Evolutionary conservation across 2,888 invertebrate species (phyloP).

Genomic region (Phyllotreta striolata): DNA sequence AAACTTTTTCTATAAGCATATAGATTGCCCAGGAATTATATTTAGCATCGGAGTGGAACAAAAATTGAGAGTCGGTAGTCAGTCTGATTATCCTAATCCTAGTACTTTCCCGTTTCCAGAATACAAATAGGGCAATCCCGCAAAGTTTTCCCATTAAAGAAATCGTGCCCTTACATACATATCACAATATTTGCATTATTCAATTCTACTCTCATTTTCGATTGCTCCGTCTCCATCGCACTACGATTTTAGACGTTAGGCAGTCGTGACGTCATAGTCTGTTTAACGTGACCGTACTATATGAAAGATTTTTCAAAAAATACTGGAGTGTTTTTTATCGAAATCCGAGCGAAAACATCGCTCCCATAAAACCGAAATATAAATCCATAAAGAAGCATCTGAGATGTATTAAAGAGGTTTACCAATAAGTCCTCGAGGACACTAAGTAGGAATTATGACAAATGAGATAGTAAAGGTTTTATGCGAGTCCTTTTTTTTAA

Average conservation of each 20-base stretch:
- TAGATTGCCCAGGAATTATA: slow-evolving; percentile 57
- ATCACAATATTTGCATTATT: slow-evolving; percentile 59
- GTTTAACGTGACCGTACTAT: too few relatives aligned
- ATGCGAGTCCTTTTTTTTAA: slow-evolving; percentile 2
- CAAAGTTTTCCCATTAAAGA: slow-evolving; percentile 59
- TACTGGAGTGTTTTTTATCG: too few relatives aligned
- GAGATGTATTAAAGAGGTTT: slow-evolving; percentile 11
- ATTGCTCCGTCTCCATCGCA: slow-evolving; percentile 14
- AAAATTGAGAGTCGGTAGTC: slow-evolving; percentile 48
- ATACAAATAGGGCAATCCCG: slow-evolving; percentile 56
- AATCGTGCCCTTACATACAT: slow-evolving; percentile 57
- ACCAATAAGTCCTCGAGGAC: slow-evolving; percentile 12
- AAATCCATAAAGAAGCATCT: slow-evolving; percentile 16
- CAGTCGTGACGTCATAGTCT: not conserved
- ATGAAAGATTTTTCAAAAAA: too few relatives aligned
- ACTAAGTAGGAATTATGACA: slow-evolving; percentile 19
- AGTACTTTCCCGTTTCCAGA: slow-evolving; percentile 52
- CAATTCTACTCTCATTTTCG: slow-evolving; percentile 49
- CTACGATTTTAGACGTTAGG: not conserved
- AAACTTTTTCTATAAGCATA: slow-evolving; percentile 55
- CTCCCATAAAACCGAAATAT: not conserved
- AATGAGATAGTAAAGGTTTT: slow-evolving; percentile 14
- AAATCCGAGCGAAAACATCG: too few relatives aligned
- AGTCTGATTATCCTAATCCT: slow-evolving; percentile 57
- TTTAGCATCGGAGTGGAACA: slow-evolving; percentile 54